Conservation (phyloP, 2,888 invertebrate genomes). For the Hartigia nigra region DNA sequence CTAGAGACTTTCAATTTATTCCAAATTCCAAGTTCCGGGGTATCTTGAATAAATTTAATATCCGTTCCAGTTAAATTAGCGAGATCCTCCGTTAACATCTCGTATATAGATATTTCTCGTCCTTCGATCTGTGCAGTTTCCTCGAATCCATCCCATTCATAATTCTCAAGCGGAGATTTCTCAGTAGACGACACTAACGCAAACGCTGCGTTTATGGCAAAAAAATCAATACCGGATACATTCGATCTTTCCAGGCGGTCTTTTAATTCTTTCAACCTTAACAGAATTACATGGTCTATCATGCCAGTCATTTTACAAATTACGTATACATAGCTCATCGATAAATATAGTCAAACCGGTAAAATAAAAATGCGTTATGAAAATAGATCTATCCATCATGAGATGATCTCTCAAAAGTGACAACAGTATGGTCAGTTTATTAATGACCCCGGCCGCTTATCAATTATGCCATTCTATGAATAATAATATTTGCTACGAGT, state of each 20-base stretch:
- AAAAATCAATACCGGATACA: conserved; percentile 46
- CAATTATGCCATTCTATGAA: not conserved
- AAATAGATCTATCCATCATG: not conserved
- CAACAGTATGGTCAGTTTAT: not conserved
- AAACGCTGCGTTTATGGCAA: conserved; percentile 38
- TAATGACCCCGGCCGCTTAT: not conserved
- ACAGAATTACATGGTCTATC: not conserved
- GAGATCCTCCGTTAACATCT: conserved; percentile 31
- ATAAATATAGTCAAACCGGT: not conserved
- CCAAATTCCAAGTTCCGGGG: conserved; percentile 44
- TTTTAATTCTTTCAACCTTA: conserved; percentile 49
- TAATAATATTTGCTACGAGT: not conserved
- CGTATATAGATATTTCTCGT: conserved; percentile 23
- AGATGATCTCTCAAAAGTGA: not conserved
- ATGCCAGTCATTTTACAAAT: not conserved
- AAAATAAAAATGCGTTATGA: not conserved
- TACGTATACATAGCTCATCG: not conserved
- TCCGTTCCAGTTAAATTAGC: conserved; percentile 30
- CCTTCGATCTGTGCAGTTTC: conserved; percentile 39
- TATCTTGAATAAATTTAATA: conserved; percentile 48
- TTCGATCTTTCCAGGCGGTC: conserved; percentile 47
- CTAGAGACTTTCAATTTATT: conserved; percentile 43
- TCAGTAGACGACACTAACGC: conserved; percentile 5
- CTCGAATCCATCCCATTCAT: conserved; percentile 43
- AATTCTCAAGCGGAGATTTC: conserved; percentile 11